Evolutionary conservation across 2,888 invertebrate species (phyloP).

Genomic region (Cheilosia scutellata): DNA sequence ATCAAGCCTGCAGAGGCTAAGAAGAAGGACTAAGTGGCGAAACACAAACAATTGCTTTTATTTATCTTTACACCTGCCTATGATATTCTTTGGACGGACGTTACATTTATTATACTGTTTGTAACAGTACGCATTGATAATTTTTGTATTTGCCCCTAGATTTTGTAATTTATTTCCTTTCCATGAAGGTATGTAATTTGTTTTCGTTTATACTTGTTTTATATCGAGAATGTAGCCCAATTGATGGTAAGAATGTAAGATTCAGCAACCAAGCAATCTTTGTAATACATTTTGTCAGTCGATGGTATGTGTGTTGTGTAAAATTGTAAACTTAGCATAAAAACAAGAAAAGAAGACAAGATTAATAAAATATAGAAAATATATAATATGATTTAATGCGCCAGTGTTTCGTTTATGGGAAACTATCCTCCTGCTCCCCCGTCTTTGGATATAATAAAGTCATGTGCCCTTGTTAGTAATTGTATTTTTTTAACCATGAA

Average conservation of each 20-base stretch:
- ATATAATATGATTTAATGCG: not conserved
- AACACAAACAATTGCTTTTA: slow-evolving; percentile 20
- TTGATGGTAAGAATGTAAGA: not conserved
- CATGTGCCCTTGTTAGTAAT: slow-evolving; percentile 15
- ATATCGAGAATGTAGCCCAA: slow-evolving; percentile 14
- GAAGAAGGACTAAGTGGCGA: slow-evolving; percentile 81
- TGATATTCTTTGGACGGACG: slow-evolving; percentile 66
- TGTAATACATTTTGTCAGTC: slow-evolving; percentile 10
- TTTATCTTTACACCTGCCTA: slow-evolving; percentile 41
- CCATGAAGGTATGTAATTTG: slow-evolving; percentile 8
- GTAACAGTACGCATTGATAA: slow-evolving; percentile 44
- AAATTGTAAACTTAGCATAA: slow-evolving; percentile 44
- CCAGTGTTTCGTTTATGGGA: not conserved
- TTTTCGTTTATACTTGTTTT: slow-evolving; percentile 14
- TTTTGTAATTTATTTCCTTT: slow-evolving; percentile 70
- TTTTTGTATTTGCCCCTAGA: slow-evolving; percentile 47
- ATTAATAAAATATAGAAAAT: slow-evolving; percentile 47
- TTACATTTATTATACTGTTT: slow-evolving; percentile 50
- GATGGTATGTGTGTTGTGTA: slow-evolving; percentile 44
- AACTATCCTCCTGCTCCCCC: not conserved
- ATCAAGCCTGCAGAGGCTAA: slow-evolving; percentile 81
- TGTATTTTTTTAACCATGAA: not conserved
- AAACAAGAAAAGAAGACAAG: slow-evolving; percentile 19
- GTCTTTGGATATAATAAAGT: slow-evolving; percentile 11
- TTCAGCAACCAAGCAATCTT: slow-evolving; percentile 18